Evolutionary conservation across 2,113 vertebrate genomes (phyloP).

Genomic region (Proterorhinus semilunaris): DNA sequence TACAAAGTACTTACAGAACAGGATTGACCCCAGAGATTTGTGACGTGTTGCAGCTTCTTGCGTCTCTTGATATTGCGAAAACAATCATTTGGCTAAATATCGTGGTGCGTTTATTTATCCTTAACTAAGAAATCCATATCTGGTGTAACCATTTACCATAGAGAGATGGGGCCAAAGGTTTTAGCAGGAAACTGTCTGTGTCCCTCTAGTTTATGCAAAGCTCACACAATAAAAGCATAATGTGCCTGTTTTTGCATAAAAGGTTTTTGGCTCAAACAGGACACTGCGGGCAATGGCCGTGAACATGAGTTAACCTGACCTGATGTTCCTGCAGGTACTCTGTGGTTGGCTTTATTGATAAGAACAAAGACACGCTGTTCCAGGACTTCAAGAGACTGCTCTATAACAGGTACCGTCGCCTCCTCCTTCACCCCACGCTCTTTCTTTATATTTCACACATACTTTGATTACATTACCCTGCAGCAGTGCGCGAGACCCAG

Average conservation of each 20-base stretch:
- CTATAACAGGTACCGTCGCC: conserved; percentile 90
- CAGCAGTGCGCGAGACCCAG: background rate
- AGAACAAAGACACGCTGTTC: conserved; percentile 98
- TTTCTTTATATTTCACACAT: conserved; percentile 3
- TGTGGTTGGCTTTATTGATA: conserved; percentile 94
- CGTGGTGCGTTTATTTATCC: no score
- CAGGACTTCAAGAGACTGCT: conserved; percentile 98
- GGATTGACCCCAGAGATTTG: no score
- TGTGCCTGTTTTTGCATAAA: background rate
- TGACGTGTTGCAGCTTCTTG: no score
- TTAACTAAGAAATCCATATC: background rate
- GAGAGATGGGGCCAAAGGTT: no score
- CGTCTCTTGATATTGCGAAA: no score
- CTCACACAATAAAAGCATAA: background rate
- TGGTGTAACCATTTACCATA: no score
- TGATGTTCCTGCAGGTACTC: conserved; percentile 82
- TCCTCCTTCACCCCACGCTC: background rate
- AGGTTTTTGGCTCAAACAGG: background rate
- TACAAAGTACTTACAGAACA: no score
- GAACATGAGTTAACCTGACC: conserved; percentile 8
- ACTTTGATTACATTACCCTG: conserved; percentile 19
- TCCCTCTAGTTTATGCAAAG: background rate
- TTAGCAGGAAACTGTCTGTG: background rate
- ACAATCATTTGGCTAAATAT: no score
- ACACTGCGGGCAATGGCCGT: background rate